These are phyloP conservation scores for Nipponia nippon DNA, from an alignment of 2,113 vertebrate genomes.

Conservation along the genomic window DNA sequence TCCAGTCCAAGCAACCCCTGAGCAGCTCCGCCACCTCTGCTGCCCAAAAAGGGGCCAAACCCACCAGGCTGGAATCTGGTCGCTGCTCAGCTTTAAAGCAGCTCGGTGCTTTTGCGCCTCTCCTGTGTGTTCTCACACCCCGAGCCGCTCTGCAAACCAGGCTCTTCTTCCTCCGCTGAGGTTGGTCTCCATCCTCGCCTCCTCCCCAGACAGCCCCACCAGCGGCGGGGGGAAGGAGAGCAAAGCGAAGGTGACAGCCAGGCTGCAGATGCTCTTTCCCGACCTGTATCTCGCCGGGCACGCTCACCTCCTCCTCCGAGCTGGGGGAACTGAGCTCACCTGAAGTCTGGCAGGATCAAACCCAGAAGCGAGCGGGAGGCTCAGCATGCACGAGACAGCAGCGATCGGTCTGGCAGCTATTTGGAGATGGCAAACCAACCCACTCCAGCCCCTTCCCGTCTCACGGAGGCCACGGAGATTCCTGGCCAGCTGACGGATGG, in stretches of 20 bases:
- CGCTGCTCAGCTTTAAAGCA: neutral
- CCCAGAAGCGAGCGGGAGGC: neutral
- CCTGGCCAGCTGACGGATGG: neutral
- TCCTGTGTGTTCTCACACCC: neutral
- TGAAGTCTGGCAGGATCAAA: accelerated
- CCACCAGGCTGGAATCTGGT: neutral
- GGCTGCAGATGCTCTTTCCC: accelerated
- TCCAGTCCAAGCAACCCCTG: neutral
- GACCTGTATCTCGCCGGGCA: accelerated
- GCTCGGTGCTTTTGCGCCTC: neutral
- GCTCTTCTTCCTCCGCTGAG: neutral
- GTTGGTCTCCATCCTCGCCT: neutral
- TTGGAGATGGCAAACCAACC: neutral
- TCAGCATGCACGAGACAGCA: neutral
- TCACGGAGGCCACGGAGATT: neutral
- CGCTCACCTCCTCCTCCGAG: neutral
- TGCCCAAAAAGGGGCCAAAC: neutral
- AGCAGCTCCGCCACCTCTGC: neutral
- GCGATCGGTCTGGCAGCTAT: accelerated
- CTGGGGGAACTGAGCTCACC: neutral
- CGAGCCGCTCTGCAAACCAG: neutral
- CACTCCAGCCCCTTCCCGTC: neutral
- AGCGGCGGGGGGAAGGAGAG: neutral
- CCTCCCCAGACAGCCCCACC: neutral
- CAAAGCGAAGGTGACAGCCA: neutral